Evolutionary conservation across 2,113 vertebrate species (phyloP).

Genomic region (Aegotheles bennettii): DNA sequence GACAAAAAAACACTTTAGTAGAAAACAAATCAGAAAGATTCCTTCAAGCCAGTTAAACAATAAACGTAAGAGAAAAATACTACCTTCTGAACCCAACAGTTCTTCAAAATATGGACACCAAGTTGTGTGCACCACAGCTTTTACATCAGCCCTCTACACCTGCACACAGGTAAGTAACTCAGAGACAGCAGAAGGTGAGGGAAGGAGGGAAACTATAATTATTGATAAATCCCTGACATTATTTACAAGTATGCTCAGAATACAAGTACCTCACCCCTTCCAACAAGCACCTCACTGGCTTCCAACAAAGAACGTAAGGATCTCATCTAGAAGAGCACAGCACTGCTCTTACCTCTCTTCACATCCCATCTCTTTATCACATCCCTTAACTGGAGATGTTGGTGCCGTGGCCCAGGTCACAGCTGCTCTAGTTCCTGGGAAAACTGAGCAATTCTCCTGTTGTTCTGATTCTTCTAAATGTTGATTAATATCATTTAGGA

Average conservation of each 20-base stretch:
- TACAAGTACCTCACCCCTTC: background rate
- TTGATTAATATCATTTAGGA: background rate
- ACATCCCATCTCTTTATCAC: background rate
- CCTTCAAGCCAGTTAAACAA: background rate
- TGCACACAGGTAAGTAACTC: background rate
- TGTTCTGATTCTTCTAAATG: no score
- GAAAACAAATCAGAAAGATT: background rate
- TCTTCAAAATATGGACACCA: background rate
- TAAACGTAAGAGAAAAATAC: background rate
- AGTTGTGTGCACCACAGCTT: background rate
- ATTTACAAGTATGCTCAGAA: background rate
- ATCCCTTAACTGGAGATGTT: background rate
- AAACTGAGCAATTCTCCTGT: background rate
- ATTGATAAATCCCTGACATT: background rate
- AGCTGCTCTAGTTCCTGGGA: background rate
- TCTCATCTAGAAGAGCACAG: background rate
- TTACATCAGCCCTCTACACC: background rate
- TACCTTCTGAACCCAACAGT: background rate
- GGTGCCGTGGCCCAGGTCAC: background rate
- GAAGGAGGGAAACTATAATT: background rate
- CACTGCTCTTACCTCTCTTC: background rate
- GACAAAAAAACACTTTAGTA: background rate
- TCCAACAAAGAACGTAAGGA: accelerated
- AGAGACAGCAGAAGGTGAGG: background rate
- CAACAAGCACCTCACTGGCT: no score